Conservation (phyloP, 2,113 vertebrate species). For the Pristiophorus japonicus region DNA sequence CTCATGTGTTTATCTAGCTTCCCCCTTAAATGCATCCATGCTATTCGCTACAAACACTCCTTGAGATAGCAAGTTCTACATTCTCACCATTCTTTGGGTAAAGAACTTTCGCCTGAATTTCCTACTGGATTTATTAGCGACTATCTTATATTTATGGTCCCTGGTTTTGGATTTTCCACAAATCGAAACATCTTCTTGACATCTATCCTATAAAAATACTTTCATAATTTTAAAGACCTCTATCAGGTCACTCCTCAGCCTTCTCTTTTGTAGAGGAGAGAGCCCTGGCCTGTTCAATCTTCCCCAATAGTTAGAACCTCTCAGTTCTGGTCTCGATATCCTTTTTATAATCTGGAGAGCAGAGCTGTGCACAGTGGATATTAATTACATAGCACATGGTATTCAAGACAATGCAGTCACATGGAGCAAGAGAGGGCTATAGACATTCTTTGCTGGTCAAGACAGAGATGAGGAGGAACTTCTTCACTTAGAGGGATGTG, state of each 20-base stretch:
- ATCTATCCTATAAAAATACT: neutral
- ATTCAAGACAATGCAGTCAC: neutral
- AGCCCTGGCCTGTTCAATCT: neutral
- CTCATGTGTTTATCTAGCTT: neutral
- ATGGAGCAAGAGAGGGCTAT: neutral
- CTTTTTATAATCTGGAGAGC: neutral
- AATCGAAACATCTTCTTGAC: neutral
- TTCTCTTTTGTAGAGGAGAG: neutral
- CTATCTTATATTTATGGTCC: neutral
- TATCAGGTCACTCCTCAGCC: neutral
- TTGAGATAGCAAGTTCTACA: neutral
- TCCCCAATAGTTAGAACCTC: neutral
- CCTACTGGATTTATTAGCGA: neutral
- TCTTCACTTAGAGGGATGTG: too few relatives aligned
- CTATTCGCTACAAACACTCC: neutral
- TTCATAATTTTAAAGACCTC: neutral
- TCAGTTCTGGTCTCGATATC: neutral
- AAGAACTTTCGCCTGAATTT: neutral
- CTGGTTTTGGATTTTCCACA: neutral
- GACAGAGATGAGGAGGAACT: too few relatives aligned
- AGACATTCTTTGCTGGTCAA: neutral
- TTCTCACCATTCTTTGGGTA: neutral
- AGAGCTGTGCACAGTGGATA: neutral
- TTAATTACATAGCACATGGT: neutral
- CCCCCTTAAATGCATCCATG: neutral